Evolutionary conservation across 2,797 vertebrate species (phyloP).

Genomic region (Sebastes itinus): DNA sequence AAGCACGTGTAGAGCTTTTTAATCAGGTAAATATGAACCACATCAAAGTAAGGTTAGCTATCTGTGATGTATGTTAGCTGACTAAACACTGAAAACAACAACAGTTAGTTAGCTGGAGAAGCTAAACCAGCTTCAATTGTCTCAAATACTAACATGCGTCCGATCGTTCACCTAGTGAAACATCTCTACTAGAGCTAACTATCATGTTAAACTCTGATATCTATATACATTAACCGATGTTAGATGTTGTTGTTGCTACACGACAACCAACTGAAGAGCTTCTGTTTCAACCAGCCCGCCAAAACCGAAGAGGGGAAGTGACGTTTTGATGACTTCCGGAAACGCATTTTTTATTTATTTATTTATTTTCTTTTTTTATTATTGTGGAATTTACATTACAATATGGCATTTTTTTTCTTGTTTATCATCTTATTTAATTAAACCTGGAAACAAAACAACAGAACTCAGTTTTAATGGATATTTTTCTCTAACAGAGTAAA

Average conservation of each 20-base stretch:
- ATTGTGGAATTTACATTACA: too few relatives aligned
- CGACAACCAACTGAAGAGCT: accelerated
- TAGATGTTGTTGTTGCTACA: background rate
- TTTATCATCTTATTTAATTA: too few relatives aligned
- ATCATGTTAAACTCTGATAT: background rate
- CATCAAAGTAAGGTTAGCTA: background rate
- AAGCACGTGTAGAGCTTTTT: background rate
- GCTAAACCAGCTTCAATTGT: background rate
- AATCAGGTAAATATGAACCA: background rate
- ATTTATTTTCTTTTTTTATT: too few relatives aligned
- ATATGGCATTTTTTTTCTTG: too few relatives aligned
- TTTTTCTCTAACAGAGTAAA: too few relatives aligned
- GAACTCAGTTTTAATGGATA: too few relatives aligned
- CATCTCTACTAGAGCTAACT: accelerated
- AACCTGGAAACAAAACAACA: too few relatives aligned
- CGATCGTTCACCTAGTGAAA: accelerated
- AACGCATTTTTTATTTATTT: too few relatives aligned
- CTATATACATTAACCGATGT: accelerated
- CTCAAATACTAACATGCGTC: background rate
- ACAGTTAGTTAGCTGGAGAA: background rate
- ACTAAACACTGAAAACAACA: background rate
- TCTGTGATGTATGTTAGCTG: too few relatives aligned
- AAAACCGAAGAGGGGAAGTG: conserved; percentile 53
- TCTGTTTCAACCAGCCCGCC: conserved; percentile 71
- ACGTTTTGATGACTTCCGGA: conserved; percentile 37